Conservation (phyloP, 2,797 vertebrate genomes). For the Mus minutoides region DNA sequence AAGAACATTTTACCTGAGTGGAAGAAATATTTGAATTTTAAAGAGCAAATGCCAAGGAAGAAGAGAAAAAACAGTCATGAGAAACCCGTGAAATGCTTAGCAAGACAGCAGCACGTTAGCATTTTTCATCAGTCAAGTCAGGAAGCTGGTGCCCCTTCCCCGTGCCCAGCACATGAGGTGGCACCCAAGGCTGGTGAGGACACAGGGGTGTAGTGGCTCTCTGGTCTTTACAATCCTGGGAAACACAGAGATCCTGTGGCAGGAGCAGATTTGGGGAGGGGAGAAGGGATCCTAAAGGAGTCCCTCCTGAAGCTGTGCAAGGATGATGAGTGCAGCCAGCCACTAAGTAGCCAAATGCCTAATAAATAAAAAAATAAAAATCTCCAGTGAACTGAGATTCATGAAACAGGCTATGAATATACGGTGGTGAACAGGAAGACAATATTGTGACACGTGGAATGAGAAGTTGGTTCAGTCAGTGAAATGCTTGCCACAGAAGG, state of each 20-base stretch:
- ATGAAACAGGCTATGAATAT: neutral
- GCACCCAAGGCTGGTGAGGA: neutral
- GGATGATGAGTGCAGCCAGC: neutral
- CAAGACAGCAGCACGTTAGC: neutral
- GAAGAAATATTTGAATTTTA: conserved; percentile 54
- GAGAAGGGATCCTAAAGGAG: neutral
- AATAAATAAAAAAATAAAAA: neutral
- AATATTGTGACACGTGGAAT: neutral
- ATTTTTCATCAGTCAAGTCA: neutral
- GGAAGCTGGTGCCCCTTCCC: neutral
- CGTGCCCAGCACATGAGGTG: neutral
- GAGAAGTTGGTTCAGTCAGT: neutral
- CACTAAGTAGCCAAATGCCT: neutral
- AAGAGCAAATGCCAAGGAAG: conserved; percentile 40
- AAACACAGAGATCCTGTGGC: neutral
- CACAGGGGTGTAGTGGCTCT: neutral
- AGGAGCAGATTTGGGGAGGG: neutral
- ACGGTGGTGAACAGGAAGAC: neutral
- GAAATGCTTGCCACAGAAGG: neutral
- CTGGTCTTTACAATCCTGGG: neutral
- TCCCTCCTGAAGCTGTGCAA: neutral
- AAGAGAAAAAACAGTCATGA: neutral
- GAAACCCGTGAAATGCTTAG: conserved; percentile 48
- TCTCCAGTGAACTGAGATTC: neutral
- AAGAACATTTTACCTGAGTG: conserved; percentile 7